Percentiles rank a stretch among this genome's conserved stretches.
Conservation (phyloP, 2,797 vertebrate species). For the Sternotherus odoratus region DNA sequence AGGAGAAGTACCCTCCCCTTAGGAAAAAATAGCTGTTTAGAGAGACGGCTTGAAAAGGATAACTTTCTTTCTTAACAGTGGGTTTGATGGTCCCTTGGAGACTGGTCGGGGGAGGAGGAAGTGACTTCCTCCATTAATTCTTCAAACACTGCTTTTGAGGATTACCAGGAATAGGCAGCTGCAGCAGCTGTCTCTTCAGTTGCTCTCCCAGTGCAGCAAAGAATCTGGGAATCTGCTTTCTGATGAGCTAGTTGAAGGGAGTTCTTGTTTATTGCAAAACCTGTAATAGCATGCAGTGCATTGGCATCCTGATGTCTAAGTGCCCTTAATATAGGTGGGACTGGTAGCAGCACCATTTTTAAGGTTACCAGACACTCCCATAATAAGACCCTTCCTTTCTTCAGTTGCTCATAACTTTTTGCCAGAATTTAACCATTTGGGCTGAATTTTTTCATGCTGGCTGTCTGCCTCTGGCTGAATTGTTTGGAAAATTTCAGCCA, state of each 20-base stretch:
- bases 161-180: background rate
- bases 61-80: background rate
- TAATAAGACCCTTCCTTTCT: background rate
- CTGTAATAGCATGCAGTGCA: rapidly evolving
- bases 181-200: constrained; percentile 2
- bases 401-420: background rate
- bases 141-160: background rate
- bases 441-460: background rate
- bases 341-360: background rate
- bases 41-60: background rate
- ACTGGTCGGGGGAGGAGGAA: background rate
- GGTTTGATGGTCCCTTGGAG: background rate
- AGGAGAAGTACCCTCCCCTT: background rate
- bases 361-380: background rate
- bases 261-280: background rate
- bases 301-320: background rate
- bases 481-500: background rate
- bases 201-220: background rate
- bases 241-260: background rate
- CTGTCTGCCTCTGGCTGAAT: background rate
- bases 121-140: background rate
- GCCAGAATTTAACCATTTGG: background rate
- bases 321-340: background rate
- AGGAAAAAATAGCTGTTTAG: background rate
- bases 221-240: background rate